Conservation (phyloP, 2,888 invertebrate species). For the Drosophila mimetica region DNA sequence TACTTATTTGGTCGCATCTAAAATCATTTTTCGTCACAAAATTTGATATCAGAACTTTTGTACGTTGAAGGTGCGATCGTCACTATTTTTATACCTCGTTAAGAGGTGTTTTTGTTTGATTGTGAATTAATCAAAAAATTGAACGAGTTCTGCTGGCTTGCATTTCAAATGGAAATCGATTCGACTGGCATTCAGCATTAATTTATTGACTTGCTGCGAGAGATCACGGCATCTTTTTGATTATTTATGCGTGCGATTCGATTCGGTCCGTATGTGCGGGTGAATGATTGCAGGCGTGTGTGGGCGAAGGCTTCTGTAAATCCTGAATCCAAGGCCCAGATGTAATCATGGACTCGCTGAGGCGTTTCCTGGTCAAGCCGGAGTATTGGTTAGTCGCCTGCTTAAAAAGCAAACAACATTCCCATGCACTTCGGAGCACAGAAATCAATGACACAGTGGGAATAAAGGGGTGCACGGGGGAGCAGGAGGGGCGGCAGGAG, state of each 20-base stretch:
- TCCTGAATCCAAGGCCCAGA: conserved; percentile 29
- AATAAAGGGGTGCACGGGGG: neutral
- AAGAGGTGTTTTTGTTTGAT: no score
- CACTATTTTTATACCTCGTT: no score
- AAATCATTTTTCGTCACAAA: no score
- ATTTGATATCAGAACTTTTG: no score
- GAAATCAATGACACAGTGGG: conserved; percentile 32
- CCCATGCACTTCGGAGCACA: conserved; percentile 38
- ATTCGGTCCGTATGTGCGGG: neutral
- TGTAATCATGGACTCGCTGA: conserved; percentile 66
- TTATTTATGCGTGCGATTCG: conserved; percentile 54
- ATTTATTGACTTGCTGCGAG: conserved; percentile 22
- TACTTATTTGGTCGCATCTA: no score
- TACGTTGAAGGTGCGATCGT: no score
- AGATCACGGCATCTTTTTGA: conserved; percentile 32
- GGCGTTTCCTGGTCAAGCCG: conserved; percentile 50
- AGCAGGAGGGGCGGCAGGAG: conserved; percentile 1
- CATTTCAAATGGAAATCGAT: conserved; percentile 61
- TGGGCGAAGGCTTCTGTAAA: conserved; percentile 6
- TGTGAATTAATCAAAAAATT: conserved; percentile 49
- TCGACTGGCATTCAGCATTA: conserved; percentile 28
- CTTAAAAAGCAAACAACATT: conserved; percentile 72
- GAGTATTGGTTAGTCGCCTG: conserved; percentile 52
- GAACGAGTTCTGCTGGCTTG: conserved; percentile 16
- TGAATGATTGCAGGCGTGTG: conserved; percentile 2